phyloP scores from a whole-genome alignment of 2,113 vertebrate species.

The Balaenoptera acutorostrata region DNA sequence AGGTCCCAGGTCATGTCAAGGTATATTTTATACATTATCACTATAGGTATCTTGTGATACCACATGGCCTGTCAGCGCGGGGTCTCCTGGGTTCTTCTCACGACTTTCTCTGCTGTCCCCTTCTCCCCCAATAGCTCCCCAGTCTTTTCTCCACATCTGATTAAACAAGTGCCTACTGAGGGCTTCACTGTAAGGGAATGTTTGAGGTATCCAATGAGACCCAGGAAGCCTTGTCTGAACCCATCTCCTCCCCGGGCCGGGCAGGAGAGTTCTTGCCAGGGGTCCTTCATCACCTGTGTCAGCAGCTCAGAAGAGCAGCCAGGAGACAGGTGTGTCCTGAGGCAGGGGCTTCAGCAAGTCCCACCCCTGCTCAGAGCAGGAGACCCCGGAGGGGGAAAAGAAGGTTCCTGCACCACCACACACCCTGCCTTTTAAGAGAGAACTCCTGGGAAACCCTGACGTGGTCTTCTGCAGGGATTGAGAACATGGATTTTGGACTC shows the following conservation, averaged over 20 bases:
- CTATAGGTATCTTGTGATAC: neutral
- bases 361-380: neutral
- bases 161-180: neutral
- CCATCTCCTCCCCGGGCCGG: neutral
- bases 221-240: neutral
- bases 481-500: neutral
- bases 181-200: neutral
- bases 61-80: accelerated
- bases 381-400: neutral
- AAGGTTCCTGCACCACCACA: neutral
- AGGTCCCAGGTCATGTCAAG: neutral
- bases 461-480: neutral
- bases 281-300: neutral
- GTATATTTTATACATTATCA: neutral
- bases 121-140: neutral
- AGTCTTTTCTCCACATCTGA: neutral
- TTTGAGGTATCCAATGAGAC: neutral
- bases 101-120: neutral
- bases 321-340: neutral
- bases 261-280: neutral
- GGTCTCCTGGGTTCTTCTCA: neutral
- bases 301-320: neutral
- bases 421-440: neutral
- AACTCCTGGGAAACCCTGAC: neutral
- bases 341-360: neutral